Evolutionary conservation across 2,888 invertebrate species (phyloP).

Genomic region (Diarsia dahlii): DNA sequence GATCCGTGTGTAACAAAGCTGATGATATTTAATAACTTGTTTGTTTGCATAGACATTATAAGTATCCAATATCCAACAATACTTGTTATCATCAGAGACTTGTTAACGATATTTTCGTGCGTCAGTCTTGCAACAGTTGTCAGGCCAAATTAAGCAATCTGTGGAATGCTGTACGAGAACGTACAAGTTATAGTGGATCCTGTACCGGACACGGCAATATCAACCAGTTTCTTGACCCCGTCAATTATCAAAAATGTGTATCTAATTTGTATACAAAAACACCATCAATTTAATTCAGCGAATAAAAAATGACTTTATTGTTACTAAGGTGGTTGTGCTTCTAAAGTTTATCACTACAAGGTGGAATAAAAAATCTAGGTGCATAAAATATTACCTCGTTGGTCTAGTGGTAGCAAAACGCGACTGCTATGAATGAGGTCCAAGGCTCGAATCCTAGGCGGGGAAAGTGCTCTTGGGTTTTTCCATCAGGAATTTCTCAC

Average conservation of each 20-base stretch:
- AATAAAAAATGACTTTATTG: constrained; percentile 70
- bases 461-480: too few relatives aligned
- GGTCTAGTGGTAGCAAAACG: too few relatives aligned
- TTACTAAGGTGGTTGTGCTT: constrained; percentile 31
- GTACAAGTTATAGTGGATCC: constrained; percentile 71
- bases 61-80: constrained; percentile 31
- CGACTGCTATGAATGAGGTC: too few relatives aligned
- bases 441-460: too few relatives aligned
- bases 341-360: constrained; percentile 16
- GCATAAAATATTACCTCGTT: constrained; percentile 36
- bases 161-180: constrained; percentile 68
- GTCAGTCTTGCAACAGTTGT: constrained; percentile 63
- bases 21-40: constrained; percentile 25
- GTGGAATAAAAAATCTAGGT: constrained; percentile 35
- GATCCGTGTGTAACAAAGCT: constrained; percentile 7
- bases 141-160: constrained; percentile 65
- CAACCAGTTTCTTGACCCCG: constrained; percentile 80
- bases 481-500: too few relatives aligned
- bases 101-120: constrained; percentile 38
- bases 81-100: constrained; percentile 29
- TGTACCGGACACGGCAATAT: constrained; percentile 76
- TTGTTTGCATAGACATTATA: constrained; percentile 21
- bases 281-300: constrained; percentile 58
- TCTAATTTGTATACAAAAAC: constrained; percentile 73
- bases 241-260: constrained; percentile 70